Percentiles rank a stretch among this genome's conserved stretches.
These are phyloP conservation scores for Trypoxylon attenuatum DNA, from an alignment of 2,888 invertebrate species.

Conservation along the genomic window DNA sequence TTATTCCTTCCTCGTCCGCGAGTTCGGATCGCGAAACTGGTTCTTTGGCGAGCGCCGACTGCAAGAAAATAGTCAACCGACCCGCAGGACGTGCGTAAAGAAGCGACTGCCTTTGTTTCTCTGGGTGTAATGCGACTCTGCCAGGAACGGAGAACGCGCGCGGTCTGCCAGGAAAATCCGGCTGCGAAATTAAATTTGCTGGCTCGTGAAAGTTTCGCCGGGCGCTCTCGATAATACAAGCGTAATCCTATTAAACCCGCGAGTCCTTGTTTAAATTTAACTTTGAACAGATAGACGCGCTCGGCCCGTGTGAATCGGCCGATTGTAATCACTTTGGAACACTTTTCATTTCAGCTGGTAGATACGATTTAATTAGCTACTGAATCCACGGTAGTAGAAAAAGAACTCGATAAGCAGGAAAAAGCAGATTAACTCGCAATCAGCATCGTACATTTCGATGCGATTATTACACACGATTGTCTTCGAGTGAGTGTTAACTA, in stretches of 20 bases:
- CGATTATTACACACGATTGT: too few relatives aligned
- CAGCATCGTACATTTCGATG: too few relatives aligned
- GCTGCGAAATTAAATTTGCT: not conserved
- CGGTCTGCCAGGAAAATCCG: not conserved
- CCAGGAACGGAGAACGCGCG: not conserved
- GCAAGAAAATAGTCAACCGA: not conserved
- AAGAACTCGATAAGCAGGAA: too few relatives aligned
- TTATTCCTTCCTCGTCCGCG: too few relatives aligned
- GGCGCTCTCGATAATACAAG: not conserved
- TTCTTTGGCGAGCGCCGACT: not conserved
- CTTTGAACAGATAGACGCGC: not conserved
- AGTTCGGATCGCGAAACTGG: slow-evolving; percentile 1
- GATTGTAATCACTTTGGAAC: too few relatives aligned
- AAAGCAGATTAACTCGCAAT: too few relatives aligned
- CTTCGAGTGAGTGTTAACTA: too few relatives aligned
- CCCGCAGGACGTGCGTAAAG: not conserved
- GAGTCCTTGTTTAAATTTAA: not conserved
- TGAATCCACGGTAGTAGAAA: too few relatives aligned
- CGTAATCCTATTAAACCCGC: not conserved
- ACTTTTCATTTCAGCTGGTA: too few relatives aligned
- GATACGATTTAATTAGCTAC: too few relatives aligned
- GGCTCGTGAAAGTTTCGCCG: not conserved
- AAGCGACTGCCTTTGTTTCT: not conserved
- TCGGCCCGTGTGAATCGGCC: too few relatives aligned
- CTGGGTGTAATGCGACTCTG: not conserved